Percentiles rank a stretch among this genome's conserved stretches.
Conservation (phyloP, 2,888 invertebrate species). For the Xylophagus ater region DNA sequence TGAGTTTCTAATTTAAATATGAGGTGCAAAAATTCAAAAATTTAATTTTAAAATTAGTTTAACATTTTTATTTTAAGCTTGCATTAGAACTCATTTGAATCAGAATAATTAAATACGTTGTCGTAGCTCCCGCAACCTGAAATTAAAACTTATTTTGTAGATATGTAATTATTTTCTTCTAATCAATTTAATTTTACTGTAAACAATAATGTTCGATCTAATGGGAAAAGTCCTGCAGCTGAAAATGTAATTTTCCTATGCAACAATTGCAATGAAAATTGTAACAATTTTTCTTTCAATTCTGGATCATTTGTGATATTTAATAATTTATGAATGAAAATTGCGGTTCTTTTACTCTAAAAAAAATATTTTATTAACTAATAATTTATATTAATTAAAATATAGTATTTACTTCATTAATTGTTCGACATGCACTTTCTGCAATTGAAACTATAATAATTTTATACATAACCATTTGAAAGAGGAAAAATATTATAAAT, state of each 20-base stretch:
- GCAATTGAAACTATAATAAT: conserved; percentile 10
- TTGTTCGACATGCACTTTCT: conserved; percentile 3
- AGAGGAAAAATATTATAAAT: conserved; percentile 12
- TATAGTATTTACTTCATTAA: conserved; percentile 4
- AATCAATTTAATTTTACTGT: conserved; percentile 18
- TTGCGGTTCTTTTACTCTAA: conserved; percentile 17
- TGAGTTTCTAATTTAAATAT: too few relatives aligned
- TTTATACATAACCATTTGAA: conserved; percentile 12
- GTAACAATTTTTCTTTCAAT: conserved; percentile 9
- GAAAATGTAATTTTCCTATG: conserved; percentile 22
- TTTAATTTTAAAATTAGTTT: conserved; percentile 3
- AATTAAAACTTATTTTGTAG: conserved; percentile 8
- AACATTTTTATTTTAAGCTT: conserved; percentile 1
- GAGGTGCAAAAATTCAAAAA: not conserved
- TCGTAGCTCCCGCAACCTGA: conserved; percentile 21
- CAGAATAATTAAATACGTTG: conserved; percentile 23
- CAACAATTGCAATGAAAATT: conserved; percentile 21
- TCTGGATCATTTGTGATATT: conserved; percentile 13
- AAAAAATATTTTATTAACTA: too few relatives aligned
- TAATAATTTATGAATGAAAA: conserved; percentile 17
- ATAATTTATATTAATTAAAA: too few relatives aligned
- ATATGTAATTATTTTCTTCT: not conserved
- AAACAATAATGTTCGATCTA: conserved; percentile 22
- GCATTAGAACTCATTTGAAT: conserved; percentile 18
- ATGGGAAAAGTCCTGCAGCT: conserved; percentile 22